Base-by-base conservation (phyloP, 1,140 invertebrate genomes). In the Coenobita brevimanus region DNA sequence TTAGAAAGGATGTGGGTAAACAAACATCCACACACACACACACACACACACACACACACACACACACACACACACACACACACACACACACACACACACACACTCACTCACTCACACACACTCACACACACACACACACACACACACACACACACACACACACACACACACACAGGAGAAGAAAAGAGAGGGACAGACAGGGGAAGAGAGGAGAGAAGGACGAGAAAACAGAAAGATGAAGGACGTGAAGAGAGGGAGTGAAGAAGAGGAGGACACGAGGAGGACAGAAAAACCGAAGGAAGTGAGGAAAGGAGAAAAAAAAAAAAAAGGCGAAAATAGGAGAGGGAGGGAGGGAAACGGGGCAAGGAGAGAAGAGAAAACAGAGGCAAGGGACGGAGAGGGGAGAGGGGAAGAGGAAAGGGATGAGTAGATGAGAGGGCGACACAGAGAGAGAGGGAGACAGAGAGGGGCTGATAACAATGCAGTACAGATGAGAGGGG, bases 41-140 rank as follows among this genome's bases (percentile, higher is more conserved):
- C 54, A 57, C 54, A 57, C 54, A 57, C 54, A 57, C 54, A 57
- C 54, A 57, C 54, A 57, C 54, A 57, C 54, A 57, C 54, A 57
- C 54, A 57, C 54, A 57, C 54, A 57, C 54, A 57, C 54, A 57
- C 54, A 57, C 54, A 57, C 54, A 57, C 54, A 57, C 54, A 57
- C 54, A 57, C 54, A 57, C 54, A 57, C 54, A 57, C 54, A 57
- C 54, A 57, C 54, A 57, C 54, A 57, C 54, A 57, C 54, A 57
- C 54, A 57, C 54, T 10, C 54, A 57, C 54, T 13, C 54, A 57
- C 10, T 57, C 54, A 57, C 54, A 13, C 54, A 57, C 13, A n/a
- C 13, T 57, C n/a, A 57, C 54, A 57, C 13, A 57, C 13, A 13
- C n/a, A 57, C 54, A 57, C 13, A 57, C 13, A 57, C 13, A 57